Evolutionary conservation across 2,888 invertebrate genomes (phyloP).

Genomic region (Pachymerium ferrugineum): DNA sequence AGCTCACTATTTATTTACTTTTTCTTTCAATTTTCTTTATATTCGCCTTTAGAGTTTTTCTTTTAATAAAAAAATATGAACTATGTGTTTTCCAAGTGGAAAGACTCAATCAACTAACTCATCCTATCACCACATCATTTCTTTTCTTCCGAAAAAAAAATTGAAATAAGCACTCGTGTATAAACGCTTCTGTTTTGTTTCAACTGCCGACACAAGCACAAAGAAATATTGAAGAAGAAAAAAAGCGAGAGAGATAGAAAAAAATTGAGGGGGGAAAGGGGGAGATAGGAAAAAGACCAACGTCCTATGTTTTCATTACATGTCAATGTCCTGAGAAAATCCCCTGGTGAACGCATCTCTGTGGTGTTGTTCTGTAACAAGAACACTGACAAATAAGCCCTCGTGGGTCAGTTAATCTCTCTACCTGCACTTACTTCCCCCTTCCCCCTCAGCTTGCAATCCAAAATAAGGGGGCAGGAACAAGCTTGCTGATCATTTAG

Average conservation of each 20-base stretch:
- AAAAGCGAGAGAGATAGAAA: neutral
- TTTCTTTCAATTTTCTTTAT: neutral
- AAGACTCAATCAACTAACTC: too few species aligned
- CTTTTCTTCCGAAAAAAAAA: too few species aligned
- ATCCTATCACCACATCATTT: too few species aligned
- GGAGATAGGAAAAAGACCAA: neutral
- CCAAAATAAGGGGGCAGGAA: conserved; percentile 23
- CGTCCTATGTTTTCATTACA: conserved; percentile 25
- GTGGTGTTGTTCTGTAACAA: conserved; percentile 25
- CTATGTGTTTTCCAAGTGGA: neutral
- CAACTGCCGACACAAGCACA: neutral
- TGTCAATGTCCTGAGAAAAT: conserved; percentile 24
- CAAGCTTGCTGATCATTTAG: conserved; percentile 25
- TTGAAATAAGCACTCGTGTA: neutral
- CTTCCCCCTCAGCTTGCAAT: conserved; percentile 1
- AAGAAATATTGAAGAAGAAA: neutral
- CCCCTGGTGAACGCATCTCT: conserved; percentile 22
- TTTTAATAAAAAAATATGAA: neutral
- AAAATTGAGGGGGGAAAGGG: neutral
- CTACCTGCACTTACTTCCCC: conserved; percentile 23
- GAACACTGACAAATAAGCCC: conserved; percentile 27
- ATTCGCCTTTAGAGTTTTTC: neutral
- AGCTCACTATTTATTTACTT: neutral
- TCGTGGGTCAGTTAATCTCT: conserved; percentile 27
- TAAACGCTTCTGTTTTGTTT: neutral